Evolutionary conservation across 1,140 invertebrate genomes (phyloP), one percentile per base, ranked within the genome.

Genomic region (Plodia interpunctella): DNA sequence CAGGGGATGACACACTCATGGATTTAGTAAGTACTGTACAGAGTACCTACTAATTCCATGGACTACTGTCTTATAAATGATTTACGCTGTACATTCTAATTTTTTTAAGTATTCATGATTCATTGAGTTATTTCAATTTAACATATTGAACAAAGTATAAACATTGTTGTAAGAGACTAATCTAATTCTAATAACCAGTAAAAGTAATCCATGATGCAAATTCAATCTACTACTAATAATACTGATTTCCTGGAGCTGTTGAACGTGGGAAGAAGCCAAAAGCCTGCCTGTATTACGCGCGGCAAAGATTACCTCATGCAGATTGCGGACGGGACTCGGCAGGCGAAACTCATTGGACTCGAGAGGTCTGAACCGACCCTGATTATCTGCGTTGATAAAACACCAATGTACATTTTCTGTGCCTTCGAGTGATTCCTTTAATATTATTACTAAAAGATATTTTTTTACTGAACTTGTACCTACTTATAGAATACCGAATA

Each of bases 351-450:
- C 38, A 44, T 44, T 44, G 13, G 38, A 44, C 38, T 32, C 30
- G 30, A 11, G 30, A 32, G 30, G 38, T 44, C 38, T 44, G 13
- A 17, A 44, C 15, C 15, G 38, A 44, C 38, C 38, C 38, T 44
- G 38, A 44, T 44, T 44, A 44, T 44, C 38, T 44, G 38, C 9
- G 13, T n/a, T 44, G 38, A 44, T 44, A 44, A 44, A 17, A 44
- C 15, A 44, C 38, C 38, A 44, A 44, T 44, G 38, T 44, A 15
- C n/a, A 44, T 25, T 15, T 44, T 5, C 13, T 44, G 38, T 44
- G 13, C 13, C 5, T 15, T 44, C 15, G 5, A 2, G 13, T 15
- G 38, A 2, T 5, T 15, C 38, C 38, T n/a, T 6, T 17, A 5
- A 44, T n/a, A n/a, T 44, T 15, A 32, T 32, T 32, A 6, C 11